These are phyloP conservation scores for Drosophila biarmipes DNA, from an alignment of 1,140 invertebrate genomes.

Conservation along the genomic window DNA sequence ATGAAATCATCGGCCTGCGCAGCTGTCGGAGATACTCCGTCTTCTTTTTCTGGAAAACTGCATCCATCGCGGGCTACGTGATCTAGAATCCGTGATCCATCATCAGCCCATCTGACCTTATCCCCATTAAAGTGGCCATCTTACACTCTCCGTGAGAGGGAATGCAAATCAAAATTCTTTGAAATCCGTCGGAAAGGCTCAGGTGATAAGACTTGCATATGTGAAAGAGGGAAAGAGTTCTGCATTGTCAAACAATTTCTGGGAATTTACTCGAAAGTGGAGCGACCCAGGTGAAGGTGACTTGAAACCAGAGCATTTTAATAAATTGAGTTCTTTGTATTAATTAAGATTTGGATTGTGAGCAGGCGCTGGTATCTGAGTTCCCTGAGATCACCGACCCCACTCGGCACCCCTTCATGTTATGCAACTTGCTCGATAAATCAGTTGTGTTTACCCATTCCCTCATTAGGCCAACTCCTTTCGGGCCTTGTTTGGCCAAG, in stretches of 20 bases:
- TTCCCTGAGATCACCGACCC: neutral
- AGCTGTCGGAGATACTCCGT: conserved; percentile 13
- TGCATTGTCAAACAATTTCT: conserved; percentile 37
- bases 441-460: conserved; percentile 1
- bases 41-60: neutral
- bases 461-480: conserved; percentile 26
- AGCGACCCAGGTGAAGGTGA: conserved; percentile 23
- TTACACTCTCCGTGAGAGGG: neutral
- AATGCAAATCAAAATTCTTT: conserved; percentile 48
- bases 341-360: too few relatives aligned
- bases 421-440: conserved; percentile 11
- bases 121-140: conserved; percentile 45
- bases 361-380: neutral
- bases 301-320: too few relatives aligned
- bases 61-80: conserved; percentile 33
- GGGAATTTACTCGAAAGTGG: conserved; percentile 27
- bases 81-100: conserved; percentile 21
- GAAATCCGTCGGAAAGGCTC: conserved; percentile 45
- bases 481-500: conserved; percentile 30
- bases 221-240: conserved; percentile 14
- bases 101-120: conserved; percentile 40
- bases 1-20: conserved; percentile 58
- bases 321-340: neutral
- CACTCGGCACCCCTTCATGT: neutral
- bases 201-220: conserved; percentile 35